A percentile compares a stretch with the other conserved stretches of the same genome.
Conservation (phyloP, 2,113 vertebrate species). For the Pterocles orientalis region DNA sequence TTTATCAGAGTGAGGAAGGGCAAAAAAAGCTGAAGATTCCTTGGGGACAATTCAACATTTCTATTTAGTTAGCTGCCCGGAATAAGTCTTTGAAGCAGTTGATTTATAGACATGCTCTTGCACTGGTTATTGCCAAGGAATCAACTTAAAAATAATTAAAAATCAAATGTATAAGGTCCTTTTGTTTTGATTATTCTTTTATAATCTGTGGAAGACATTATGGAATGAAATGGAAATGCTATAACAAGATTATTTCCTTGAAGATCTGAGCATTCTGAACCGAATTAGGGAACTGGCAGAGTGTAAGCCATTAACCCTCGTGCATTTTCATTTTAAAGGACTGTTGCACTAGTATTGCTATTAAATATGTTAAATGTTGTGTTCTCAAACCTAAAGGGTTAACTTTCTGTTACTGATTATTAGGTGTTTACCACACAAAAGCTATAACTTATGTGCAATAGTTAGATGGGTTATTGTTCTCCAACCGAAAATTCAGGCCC, state of each 20-base stretch:
- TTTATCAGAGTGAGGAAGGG: not conserved
- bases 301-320: not conserved
- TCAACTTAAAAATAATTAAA: not conserved
- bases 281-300: not conserved
- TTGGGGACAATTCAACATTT: not conserved
- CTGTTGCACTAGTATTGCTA: not conserved
- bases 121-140: not conserved
- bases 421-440: conserved; percentile 31
- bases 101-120: not conserved
- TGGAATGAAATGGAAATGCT: not conserved
- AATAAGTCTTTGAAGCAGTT: not conserved
- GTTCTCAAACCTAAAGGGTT: not conserved
- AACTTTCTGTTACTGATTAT: not conserved
- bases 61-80: not conserved
- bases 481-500: conserved; percentile 32
- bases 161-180: not conserved
- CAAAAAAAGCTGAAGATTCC: not conserved
- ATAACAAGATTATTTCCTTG: not conserved
- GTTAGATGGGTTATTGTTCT: conserved; percentile 57
- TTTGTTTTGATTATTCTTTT: not conserved
- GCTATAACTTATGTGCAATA: conserved; percentile 30
- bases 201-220: not conserved
- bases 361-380: not conserved
- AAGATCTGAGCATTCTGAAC: not conserved
- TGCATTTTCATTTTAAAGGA: conserved; percentile 32